A percentile compares a stretch with the other conserved stretches of the same genome.
Conservation (phyloP, 2,113 vertebrate genomes). For the Amia ocellicauda region DNA sequence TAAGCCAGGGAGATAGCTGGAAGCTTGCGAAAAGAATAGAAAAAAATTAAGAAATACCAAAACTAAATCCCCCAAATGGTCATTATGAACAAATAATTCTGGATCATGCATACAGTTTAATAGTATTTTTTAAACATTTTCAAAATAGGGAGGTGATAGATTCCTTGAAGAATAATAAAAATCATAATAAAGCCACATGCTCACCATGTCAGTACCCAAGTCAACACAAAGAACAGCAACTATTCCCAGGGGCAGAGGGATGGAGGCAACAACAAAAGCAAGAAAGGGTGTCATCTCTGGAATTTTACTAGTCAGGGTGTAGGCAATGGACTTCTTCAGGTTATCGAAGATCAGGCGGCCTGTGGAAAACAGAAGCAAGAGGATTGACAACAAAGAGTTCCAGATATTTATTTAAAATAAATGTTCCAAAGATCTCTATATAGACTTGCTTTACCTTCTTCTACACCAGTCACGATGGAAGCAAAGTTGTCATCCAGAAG, state of each 20-base stretch:
- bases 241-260: slow-evolving; percentile 85
- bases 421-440: background rate
- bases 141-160: too few species aligned
- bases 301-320: slow-evolving; percentile 93
- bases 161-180: background rate
- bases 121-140: too few species aligned
- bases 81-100: too few species aligned
- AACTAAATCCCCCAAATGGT: too few species aligned
- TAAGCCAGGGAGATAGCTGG: slow-evolving; percentile 92
- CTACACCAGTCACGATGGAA: slow-evolving; percentile 89
- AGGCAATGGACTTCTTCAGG: slow-evolving; percentile 92
- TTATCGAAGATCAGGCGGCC: slow-evolving; percentile 91
- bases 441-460: slow-evolving; percentile 69
- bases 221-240: slow-evolving; percentile 94
- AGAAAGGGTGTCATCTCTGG: slow-evolving; percentile 93
- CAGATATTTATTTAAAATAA: background rate
- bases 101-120: too few species aligned
- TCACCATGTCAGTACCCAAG: slow-evolving; percentile 92
- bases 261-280: slow-evolving; percentile 85
- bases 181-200: slow-evolving; percentile 15
- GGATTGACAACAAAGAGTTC: too few species aligned
- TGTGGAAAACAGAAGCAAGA: slow-evolving; percentile 28
- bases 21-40: slow-evolving; percentile 58
- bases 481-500: slow-evolving; percentile 93
- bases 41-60: too few species aligned